A percentile compares a stretch with the other conserved stretches of the same genome.
These are phyloP conservation scores for Piscicola geometra DNA, from an alignment of 2,888 invertebrate genomes.

Conservation along the genomic window DNA sequence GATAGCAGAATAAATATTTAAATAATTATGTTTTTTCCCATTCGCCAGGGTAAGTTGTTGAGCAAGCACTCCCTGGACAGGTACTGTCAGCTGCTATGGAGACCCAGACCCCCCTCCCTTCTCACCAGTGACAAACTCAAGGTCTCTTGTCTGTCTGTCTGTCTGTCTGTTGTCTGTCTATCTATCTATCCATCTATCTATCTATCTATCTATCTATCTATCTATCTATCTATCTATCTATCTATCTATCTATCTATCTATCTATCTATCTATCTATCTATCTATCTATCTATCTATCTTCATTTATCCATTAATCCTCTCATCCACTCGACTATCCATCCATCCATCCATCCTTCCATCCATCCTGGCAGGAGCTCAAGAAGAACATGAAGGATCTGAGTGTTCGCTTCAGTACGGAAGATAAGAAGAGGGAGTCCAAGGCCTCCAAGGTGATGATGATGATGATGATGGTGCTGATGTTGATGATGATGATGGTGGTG, in stretches of 20 bases:
- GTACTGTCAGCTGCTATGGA: conserved; percentile 91
- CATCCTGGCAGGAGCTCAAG: conserved; percentile 74
- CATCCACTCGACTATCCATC: too few species aligned
- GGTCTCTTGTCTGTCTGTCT: conserved; percentile 46
- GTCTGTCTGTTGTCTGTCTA: too few species aligned
- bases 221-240: not conserved
- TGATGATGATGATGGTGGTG: conserved; percentile 1
- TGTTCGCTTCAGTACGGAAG: conserved; percentile 90
- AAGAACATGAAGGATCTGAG: conserved; percentile 97
- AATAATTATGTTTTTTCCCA: not conserved
- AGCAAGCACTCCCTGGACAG: conserved; percentile 80
- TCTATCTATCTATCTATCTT: not conserved
- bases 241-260: not conserved
- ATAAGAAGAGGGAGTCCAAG: conserved; percentile 82
- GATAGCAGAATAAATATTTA: too few species aligned
- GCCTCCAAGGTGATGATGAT: conserved; percentile 70
- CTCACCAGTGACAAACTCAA: conserved; percentile 74
- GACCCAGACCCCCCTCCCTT: conserved; percentile 83
- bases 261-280: not conserved
- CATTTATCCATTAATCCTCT: not conserved
- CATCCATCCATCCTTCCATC: not conserved
- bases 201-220: not conserved
- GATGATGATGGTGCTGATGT: conserved; percentile 12
- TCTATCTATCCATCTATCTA: not conserved
- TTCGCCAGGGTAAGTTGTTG: conserved; percentile 62